A percentile compares a stretch with the other conserved stretches of the same genome.
Evolutionary conservation across 92 coral and sea anemone species (phyloP).

Genomic region (Micromussa lordhowensis): DNA sequence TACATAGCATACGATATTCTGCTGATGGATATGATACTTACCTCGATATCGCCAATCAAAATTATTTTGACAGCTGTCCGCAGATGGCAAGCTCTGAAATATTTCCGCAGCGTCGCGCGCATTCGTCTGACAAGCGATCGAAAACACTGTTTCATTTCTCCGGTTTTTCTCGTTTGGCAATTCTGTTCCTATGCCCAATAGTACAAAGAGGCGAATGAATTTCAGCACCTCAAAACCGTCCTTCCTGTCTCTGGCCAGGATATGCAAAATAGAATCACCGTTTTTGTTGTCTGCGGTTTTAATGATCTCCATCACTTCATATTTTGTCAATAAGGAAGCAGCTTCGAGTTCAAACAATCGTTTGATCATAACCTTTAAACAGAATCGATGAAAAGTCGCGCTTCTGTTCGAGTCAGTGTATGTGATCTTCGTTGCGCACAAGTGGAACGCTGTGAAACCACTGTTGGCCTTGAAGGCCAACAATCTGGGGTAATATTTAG

Average conservation of each 20-base stretch:
- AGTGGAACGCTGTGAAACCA: background rate
- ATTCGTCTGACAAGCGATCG: background rate
- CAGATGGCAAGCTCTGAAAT: background rate
- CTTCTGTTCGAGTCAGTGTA: background rate
- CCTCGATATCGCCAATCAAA: background rate
- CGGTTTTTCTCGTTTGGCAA: background rate
- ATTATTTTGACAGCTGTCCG: background rate
- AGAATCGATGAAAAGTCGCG: background rate
- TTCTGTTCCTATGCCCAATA: background rate
- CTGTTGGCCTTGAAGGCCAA: background rate
- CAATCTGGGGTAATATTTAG: background rate
- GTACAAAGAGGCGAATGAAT: background rate
- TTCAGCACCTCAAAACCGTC: background rate
- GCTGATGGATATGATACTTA: background rate
- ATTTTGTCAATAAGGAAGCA: background rate
- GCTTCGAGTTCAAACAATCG: background rate
- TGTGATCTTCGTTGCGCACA: background rate
- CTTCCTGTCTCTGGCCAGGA: background rate
- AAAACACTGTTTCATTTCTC: background rate
- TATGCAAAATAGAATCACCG: background rate
- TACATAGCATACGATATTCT: background rate
- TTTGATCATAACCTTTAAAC: background rate
- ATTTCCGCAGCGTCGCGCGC: background rate
- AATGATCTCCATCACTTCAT: background rate
- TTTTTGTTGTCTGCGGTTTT: background rate